These are phyloP conservation scores for Pseudochirops cupreus DNA, from an alignment of 2,797 vertebrate species.

Conservation along the genomic window DNA sequence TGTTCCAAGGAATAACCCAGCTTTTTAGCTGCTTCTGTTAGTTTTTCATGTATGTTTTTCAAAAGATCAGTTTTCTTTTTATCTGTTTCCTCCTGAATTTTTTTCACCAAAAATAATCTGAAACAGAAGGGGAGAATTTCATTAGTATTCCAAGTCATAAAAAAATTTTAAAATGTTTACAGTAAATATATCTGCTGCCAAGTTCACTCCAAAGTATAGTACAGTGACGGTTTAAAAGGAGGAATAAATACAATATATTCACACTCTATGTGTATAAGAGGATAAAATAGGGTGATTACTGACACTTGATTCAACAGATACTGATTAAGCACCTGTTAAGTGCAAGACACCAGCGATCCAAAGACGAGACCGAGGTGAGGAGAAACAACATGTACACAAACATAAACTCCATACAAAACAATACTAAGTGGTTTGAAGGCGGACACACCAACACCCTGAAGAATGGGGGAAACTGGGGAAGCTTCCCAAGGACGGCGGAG, in stretches of 20 bases:
- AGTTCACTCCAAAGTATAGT: background rate
- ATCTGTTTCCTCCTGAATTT: constrained; percentile 88
- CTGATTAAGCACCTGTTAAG: background rate
- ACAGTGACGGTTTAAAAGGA: background rate
- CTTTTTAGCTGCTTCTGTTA: constrained; percentile 88
- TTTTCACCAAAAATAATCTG: constrained; percentile 92
- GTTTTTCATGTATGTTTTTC: constrained; percentile 89
- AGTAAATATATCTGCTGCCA: background rate
- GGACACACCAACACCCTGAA: too few relatives aligned
- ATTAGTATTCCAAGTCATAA: constrained; percentile 14
- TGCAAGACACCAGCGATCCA: background rate
- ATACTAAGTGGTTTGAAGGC: background rate
- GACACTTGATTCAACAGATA: background rate
- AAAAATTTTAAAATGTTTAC: background rate
- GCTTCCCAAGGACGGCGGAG: background rate
- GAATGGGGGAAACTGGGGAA: too few relatives aligned
- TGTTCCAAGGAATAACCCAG: constrained; percentile 93
- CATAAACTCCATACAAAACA: background rate
- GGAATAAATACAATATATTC: background rate
- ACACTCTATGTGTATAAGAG: background rate
- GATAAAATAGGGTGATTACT: background rate
- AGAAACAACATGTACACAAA: background rate
- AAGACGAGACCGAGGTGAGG: background rate
- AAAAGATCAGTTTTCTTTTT: constrained; percentile 86
- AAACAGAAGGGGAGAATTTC: constrained; percentile 67